Conservation (phyloP, 1,140 invertebrate species). For the Heliconius nattereri region DNA sequence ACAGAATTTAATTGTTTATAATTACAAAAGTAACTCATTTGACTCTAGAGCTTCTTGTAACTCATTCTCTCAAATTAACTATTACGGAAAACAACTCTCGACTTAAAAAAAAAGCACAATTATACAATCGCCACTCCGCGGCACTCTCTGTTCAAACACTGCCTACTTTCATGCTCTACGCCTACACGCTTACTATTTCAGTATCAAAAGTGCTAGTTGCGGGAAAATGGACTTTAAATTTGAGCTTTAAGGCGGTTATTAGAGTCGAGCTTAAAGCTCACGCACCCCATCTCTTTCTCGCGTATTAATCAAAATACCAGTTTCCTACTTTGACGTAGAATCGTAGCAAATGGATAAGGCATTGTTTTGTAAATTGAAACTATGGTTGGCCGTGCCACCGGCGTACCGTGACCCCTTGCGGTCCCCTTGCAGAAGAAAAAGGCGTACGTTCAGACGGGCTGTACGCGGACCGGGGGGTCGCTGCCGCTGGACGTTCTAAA, state of each 20-base stretch:
- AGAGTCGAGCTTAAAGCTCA: constrained; percentile 34
- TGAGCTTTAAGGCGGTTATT: constrained; percentile 51
- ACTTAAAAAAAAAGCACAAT: constrained; percentile 54
- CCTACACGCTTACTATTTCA: constrained; percentile 78
- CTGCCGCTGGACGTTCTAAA: constrained; percentile 50
- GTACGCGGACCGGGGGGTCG: constrained; percentile 54
- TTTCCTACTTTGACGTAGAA: constrained; percentile 79
- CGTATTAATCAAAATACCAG: constrained; percentile 81
- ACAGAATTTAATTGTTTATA: constrained; percentile 33
- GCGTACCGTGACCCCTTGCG: constrained; percentile 53
- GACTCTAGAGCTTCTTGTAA: constrained; percentile 34
- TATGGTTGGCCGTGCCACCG: constrained; percentile 68
- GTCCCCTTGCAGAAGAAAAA: constrained; percentile 34
- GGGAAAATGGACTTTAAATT: constrained; percentile 58
- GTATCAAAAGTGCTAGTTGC: constrained; percentile 51
- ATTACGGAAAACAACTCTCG: constrained; percentile 53
- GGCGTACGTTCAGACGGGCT: constrained; percentile 27
- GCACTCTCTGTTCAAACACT: constrained; percentile 69
- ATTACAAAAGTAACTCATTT: constrained; percentile 33
- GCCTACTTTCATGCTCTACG: constrained; percentile 79
- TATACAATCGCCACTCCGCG: constrained; percentile 69
- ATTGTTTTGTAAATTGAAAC: constrained; percentile 81
- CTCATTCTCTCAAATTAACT: constrained; percentile 43
- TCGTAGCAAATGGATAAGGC: constrained; percentile 80
- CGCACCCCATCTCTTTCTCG: constrained; percentile 77